phyloP scores from a whole-genome alignment of 2,888 invertebrate species.

The Griposia aprilina region DNA sequence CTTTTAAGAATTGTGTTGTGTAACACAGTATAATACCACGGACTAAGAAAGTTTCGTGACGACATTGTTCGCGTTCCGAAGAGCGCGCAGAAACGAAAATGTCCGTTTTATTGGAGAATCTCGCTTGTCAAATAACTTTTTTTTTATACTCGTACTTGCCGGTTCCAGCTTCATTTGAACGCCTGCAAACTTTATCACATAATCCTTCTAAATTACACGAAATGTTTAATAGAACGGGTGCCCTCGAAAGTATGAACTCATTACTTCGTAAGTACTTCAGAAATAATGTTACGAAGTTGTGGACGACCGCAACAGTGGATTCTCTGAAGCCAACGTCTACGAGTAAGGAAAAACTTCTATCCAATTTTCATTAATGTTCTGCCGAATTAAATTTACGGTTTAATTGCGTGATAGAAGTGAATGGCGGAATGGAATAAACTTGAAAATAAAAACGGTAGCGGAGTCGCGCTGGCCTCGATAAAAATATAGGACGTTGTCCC shows the following conservation, averaged over 20 bases:
- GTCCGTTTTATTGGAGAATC: conserved; percentile 49
- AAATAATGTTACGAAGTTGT: conserved; percentile 64
- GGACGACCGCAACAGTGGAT: conserved; percentile 52
- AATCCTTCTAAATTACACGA: conserved; percentile 56
- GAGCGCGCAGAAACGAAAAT: conserved; percentile 47
- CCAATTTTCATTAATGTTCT: conserved; percentile 49
- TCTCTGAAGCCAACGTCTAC: conserved; percentile 34
- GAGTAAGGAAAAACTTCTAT: conserved; percentile 46
- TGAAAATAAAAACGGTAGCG: conserved; percentile 38
- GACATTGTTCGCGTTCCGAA: conserved; percentile 50
- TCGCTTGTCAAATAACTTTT: conserved; percentile 58
- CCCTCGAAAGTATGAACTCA: conserved; percentile 63
- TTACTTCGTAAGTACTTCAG: conserved; percentile 66
- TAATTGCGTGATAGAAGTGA: conserved; percentile 43
- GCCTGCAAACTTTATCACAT: conserved; percentile 61
- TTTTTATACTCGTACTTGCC: conserved; percentile 54
- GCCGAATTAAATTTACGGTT: conserved; percentile 42
- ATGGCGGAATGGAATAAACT: conserved; percentile 33
- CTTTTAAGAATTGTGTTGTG: conserved; percentile 17
- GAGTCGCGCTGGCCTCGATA: conserved; percentile 31
- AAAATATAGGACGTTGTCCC: conserved; percentile 47
- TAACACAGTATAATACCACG: conserved; percentile 25
- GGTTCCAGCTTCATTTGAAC: conserved; percentile 41
- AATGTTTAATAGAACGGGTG: conserved; percentile 57
- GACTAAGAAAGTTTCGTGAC: conserved; percentile 44